Percentiles rank a stretch among this genome's conserved stretches.
Conservation (phyloP, 2,888 invertebrate species). For the Drosophila picticornis region DNA sequence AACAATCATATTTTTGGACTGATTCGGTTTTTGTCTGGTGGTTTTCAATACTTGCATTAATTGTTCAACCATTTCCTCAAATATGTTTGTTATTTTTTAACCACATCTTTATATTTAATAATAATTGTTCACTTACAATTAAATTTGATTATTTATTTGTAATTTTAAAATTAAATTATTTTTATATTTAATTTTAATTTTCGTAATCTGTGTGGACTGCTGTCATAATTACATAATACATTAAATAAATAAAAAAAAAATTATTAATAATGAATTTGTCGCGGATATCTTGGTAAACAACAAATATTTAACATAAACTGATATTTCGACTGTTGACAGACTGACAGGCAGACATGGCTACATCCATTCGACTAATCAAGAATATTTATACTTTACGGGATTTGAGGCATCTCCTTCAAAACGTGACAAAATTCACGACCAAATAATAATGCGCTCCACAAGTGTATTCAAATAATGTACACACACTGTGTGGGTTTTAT, state of each 20-base stretch:
- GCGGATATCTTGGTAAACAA: neutral
- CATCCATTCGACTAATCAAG: neutral
- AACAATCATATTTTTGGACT: neutral
- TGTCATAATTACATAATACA: neutral
- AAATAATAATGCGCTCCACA: neutral
- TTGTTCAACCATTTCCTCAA: neutral
- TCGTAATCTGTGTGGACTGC: neutral
- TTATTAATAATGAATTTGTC: neutral
- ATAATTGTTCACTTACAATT: neutral
- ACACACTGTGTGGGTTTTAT: slow-evolving; percentile 40
- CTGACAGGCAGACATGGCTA: neutral
- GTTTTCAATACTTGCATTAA: neutral
- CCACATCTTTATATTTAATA: neutral
- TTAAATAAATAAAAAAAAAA: neutral
- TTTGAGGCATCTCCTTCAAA: neutral
- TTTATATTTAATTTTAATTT: neutral
- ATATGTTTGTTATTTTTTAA: neutral
- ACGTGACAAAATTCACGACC: neutral
- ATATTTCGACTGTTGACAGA: neutral
- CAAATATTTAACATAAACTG: neutral
- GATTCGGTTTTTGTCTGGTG: neutral
- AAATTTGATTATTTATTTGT: neutral
- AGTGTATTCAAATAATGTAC: neutral
- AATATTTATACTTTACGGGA: neutral
- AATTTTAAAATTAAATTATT: neutral